phyloP scores from a whole-genome alignment of 2,113 vertebrate genomes.

The Spermophilus dauricus region DNA sequence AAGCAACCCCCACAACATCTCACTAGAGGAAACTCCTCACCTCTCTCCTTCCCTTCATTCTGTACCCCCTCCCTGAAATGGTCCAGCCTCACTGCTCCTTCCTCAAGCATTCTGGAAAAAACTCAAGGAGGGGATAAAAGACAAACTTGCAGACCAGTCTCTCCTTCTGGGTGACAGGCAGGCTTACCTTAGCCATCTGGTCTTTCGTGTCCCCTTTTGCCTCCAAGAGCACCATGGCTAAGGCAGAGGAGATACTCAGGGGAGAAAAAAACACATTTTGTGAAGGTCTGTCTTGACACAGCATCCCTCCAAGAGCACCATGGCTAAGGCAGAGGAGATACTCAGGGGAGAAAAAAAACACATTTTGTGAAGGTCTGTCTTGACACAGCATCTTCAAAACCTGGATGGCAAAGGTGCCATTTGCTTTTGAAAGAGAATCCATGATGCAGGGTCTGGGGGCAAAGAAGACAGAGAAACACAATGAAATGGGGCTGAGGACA shows the following conservation, averaged over 20 bases:
- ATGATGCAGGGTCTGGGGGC: constrained; percentile 82
- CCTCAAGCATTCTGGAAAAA: too few relatives aligned
- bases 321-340: constrained; percentile 88
- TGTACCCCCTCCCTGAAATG: background rate
- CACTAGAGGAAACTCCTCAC: background rate
- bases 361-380: constrained; percentile 76
- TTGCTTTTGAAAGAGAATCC: constrained; percentile 88
- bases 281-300: constrained; percentile 77
- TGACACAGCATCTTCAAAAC: constrained; percentile 89
- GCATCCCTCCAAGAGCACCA: too few relatives aligned
- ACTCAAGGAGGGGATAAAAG: too few relatives aligned
- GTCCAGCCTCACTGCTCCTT: background rate
- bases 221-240: constrained; percentile 93
- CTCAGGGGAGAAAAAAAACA: constrained; percentile 60
- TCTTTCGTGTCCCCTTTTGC: constrained; percentile 88
- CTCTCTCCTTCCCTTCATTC: background rate
- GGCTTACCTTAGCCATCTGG: constrained; percentile 92
- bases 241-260: constrained; percentile 82
- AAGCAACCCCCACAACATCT: background rate
- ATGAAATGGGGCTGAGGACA: background rate
- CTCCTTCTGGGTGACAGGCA: rapidly evolving
- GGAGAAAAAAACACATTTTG: constrained; percentile 84
- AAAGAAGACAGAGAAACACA: background rate
- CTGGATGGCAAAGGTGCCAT: constrained; percentile 89
- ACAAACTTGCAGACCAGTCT: too few relatives aligned